Evolutionary conservation across 2,797 vertebrate genomes (phyloP), one percentile per base, ranked within the genome.

Genomic region (Ceyx erithaca): DNA sequence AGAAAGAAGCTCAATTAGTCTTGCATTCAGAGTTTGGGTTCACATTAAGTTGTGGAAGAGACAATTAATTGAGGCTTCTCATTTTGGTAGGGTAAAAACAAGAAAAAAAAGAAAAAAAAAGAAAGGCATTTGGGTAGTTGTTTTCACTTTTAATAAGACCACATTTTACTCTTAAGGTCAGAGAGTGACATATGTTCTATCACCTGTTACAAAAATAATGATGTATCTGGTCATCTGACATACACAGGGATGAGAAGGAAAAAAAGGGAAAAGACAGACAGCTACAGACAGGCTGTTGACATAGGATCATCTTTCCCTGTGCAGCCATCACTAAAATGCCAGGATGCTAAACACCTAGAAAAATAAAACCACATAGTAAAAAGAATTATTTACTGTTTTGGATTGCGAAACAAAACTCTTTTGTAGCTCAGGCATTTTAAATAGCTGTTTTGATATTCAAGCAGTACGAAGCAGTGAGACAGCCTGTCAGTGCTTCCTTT

Each of bases 391-490:
- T 92, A 75, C 82, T 48, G 67, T 55, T 89, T 91, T 75, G 62
- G 58, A 72, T 68, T 84, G 78, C 8, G 4, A 90, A 94, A 92
- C 52, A 80, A 84, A 94, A 78, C 61, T 51, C 10, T 82, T 72
- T 63, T 85, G 66, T 80, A 81, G 33, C 78, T 71, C 31, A 89
- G 51, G 61, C 43, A 66, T 94, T 93, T 88, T 68, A 92, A 97
- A 84, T 76, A 90, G 61, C 57, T 89, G 81, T 69, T 89, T 90
- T 96, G 85, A 82, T 95, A 96, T 95, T 92, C 92, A 89, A 68
- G 69, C 67, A 78, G 33, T 54, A 62, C 17, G 67, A 77, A 72
- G 72, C 49, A 88, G 23, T n/a, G 20, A 92, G 91, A 93, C 92
- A 94, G 89, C 80, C 76, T 93, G 93, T 92, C 92, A 95, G 69